Base-by-base conservation (phyloP, 2,797 vertebrate genomes). In the Poeciliopsis gracilis region DNA sequence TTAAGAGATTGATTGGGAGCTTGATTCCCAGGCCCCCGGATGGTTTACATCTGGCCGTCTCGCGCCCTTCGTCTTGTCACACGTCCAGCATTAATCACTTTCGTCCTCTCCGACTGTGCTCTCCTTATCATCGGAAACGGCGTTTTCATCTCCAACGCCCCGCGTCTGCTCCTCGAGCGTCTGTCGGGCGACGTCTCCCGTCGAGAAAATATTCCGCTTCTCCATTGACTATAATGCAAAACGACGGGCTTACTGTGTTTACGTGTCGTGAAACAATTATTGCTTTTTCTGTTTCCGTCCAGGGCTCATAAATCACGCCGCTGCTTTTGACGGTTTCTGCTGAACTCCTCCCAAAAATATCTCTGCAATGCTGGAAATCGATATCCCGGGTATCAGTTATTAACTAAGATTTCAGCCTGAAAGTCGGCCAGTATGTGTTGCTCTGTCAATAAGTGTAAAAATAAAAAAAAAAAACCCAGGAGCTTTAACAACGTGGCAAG, bases 1-100 rank as follows among this genome's bases (percentile, higher is more conserved):
- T 93, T 89, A 92, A 92, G 95, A 93, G 93, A 94, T 94, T 93
- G 87, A 93, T 90, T 3, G 82, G 72, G 74, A 83, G 46, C 78
- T 77, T 81, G 83, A 88, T 86, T 89, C 73, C 61, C 61, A 18
- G 73, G 51, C 20, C 67, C 67, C 57, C 70, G 94, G 91, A 81
- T 82, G 89, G 86, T 91, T 86, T 93, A 91, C 84, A 77, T 90
- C 80, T 30, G 10, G 75, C 59, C 18, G 70, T 81, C 78, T 86
- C 43, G 69, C 47, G 57, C 74, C 73, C 77, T 33, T 83, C 59
- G 61, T 86, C 89, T 88, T 89, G 89, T 92, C 84, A 92, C 90
- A 63, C 86, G 93, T 91, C 90, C 83, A 88, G 84, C 93, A 90
- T 92, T 87, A 76, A 91, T 94, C 90, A 91, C 88, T 69, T 73